Percentiles rank a stretch among this genome's conserved stretches.
phyloP scores from a whole-genome alignment of 2,888 invertebrate species.

The Volucella inanis region DNA sequence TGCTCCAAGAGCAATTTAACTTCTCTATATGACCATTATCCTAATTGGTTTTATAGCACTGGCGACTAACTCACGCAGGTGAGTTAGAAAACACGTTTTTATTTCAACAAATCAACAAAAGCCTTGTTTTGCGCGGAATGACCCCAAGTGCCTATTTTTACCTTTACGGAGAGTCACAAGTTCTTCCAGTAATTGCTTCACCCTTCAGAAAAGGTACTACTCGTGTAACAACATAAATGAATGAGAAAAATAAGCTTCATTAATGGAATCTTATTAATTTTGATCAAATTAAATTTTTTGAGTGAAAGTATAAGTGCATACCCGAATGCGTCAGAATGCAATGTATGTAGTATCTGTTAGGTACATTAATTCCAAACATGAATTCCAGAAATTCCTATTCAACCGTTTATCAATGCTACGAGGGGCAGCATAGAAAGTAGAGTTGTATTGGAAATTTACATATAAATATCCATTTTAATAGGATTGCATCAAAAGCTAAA shows the following conservation, averaged over 20 bases:
- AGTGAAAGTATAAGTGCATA: slow-evolving; percentile 1
- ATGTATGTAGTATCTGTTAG: slow-evolving; percentile 49
- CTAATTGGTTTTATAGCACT: no score
- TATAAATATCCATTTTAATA: slow-evolving; percentile 73
- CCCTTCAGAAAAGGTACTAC: slow-evolving; percentile 2
- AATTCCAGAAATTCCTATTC: slow-evolving; percentile 48
- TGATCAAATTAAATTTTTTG: slow-evolving; percentile 70
- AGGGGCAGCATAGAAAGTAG: background rate
- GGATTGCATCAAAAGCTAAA: slow-evolving; percentile 67
- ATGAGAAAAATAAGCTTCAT: slow-evolving; percentile 50
- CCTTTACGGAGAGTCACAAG: slow-evolving; percentile 27
- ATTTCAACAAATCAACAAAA: no score
- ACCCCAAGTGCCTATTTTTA: slow-evolving; percentile 51
- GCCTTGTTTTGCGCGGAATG: slow-evolving; percentile 43
- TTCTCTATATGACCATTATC: no score
- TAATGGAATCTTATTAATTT: slow-evolving; percentile 73
- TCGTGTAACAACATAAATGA: background rate
- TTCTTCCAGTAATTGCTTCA: slow-evolving; percentile 50
- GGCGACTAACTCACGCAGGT: no score
- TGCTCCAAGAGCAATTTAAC: no score
- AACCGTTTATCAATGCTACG: background rate
- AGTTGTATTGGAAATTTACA: slow-evolving; percentile 60
- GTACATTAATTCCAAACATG: slow-evolving; percentile 63
- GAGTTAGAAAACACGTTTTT: no score
- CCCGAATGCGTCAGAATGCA: background rate